These are phyloP conservation scores for Gymnocypris eckloni DNA, from an alignment of 2,797 vertebrate genomes.

Conservation along the genomic window DNA sequence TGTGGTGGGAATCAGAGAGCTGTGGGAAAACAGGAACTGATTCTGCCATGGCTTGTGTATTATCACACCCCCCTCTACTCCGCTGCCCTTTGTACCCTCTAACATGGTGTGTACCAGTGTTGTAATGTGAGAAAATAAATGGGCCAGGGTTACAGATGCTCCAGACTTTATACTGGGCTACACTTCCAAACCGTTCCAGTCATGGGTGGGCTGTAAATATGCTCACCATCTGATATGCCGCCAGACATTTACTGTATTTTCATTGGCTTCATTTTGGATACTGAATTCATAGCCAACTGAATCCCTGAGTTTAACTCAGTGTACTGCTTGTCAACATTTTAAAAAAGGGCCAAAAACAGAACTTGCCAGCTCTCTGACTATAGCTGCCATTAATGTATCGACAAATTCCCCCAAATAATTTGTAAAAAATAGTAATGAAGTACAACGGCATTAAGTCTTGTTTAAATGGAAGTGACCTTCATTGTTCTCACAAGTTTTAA, in stretches of 20 bases:
- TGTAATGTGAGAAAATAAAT: background rate
- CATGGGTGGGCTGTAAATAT: slow-evolving; percentile 10
- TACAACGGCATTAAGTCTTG: background rate
- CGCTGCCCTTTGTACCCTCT: background rate
- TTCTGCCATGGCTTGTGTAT: background rate
- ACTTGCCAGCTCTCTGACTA: background rate
- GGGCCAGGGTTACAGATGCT: slow-evolving; percentile 9
- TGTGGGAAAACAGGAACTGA: slow-evolving; percentile 12
- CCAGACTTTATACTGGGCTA: slow-evolving; percentile 2
- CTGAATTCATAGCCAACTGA: background rate
- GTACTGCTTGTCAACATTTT: background rate
- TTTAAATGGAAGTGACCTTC: background rate
- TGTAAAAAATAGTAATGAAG: background rate
- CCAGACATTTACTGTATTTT: slow-evolving; percentile 29
- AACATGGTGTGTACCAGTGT: slow-evolving; percentile 12
- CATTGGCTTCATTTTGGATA: background rate
- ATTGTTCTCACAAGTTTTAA: background rate
- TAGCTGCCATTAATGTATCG: background rate
- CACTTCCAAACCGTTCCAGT: background rate
- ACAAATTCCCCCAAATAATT: background rate
- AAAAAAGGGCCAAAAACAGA: background rate
- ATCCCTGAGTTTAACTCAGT: slow-evolving; percentile 2
- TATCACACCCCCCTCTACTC: background rate
- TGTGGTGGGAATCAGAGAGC: background rate
- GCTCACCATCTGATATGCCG: background rate